Conservation (phyloP, 2,113 vertebrate species). For the Ardeotis arabs region DNA sequence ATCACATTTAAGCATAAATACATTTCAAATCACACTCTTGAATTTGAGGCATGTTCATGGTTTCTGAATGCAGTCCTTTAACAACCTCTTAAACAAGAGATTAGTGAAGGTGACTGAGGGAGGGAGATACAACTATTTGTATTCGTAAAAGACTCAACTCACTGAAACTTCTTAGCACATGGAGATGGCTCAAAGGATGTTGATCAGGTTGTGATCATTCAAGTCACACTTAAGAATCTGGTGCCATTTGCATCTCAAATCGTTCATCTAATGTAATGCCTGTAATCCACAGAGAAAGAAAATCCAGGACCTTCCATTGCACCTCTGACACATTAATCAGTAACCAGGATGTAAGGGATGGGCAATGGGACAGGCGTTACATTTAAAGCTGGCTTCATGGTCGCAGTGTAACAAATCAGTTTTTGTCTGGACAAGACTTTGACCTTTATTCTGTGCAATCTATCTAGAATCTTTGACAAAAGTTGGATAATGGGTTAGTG, state of each 20-base stretch:
- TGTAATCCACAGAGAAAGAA: conserved; percentile 39
- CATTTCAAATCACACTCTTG: neutral
- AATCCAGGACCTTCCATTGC: conserved; percentile 31
- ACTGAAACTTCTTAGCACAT: neutral
- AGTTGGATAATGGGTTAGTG: conserved; percentile 42
- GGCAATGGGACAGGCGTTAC: conserved; percentile 1
- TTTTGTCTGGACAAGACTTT: conserved; percentile 53
- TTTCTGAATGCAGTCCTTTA: neutral
- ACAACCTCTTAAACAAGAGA: neutral
- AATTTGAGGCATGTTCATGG: neutral
- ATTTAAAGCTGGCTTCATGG: conserved; percentile 47
- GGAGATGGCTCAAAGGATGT: neutral
- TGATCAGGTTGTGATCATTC: neutral
- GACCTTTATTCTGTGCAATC: neutral
- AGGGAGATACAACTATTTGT: neutral
- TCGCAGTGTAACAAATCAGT: conserved; percentile 3
- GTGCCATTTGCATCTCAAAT: neutral
- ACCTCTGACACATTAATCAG: conserved; percentile 56
- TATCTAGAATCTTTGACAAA: conserved; percentile 31
- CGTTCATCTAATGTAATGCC: neutral
- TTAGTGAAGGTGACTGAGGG: neutral
- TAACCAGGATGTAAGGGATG: conserved; percentile 34
- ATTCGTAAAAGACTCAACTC: neutral
- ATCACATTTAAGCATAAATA: neutral
- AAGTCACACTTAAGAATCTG: neutral